These are phyloP conservation scores for Bujurquina vittata DNA, from an alignment of 2,113 vertebrate species.

Conservation along the genomic window DNA sequence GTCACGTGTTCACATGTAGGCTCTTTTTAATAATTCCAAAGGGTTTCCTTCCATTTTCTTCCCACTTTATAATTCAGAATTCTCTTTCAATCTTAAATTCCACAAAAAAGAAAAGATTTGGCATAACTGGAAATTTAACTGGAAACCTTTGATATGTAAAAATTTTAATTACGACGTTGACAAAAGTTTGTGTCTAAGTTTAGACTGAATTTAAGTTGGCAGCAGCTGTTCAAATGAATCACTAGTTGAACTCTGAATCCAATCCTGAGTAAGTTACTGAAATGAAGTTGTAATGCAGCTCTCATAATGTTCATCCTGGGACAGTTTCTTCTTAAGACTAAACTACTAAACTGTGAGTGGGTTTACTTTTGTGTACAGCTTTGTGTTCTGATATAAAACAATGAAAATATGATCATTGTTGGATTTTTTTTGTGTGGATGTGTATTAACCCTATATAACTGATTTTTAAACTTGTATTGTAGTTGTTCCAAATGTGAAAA, in stretches of 20 bases:
- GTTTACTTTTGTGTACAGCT: conserved; percentile 36
- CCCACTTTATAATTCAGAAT: background rate
- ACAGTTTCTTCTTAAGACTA: conserved; percentile 13
- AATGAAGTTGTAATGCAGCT: conserved; percentile 4
- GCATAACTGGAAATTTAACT: conserved; percentile 13
- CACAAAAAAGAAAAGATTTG: background rate
- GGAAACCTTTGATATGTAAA: background rate
- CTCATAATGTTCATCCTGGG: conserved; percentile 14
- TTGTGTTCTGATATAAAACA: conserved; percentile 50
- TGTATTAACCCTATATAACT: conserved; percentile 38
- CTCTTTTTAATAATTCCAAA: background rate
- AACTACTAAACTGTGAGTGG: conserved; percentile 13
- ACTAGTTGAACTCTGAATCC: background rate
- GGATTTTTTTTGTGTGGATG: conserved; percentile 4
- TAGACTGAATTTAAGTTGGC: background rate
- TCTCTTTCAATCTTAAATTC: background rate
- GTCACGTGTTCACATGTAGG: background rate
- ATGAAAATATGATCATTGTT: conserved; percentile 27
- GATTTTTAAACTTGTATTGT: conserved; percentile 41
- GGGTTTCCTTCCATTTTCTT: background rate
- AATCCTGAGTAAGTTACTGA: background rate
- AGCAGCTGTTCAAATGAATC: no score
- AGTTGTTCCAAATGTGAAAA: conserved; percentile 47
- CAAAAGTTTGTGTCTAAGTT: background rate
- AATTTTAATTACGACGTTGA: background rate